A percentile compares a stretch with the other conserved stretches of the same genome.
Conservation (phyloP, 2,888 invertebrate genomes). For the Drosophila paucipuncta region DNA sequence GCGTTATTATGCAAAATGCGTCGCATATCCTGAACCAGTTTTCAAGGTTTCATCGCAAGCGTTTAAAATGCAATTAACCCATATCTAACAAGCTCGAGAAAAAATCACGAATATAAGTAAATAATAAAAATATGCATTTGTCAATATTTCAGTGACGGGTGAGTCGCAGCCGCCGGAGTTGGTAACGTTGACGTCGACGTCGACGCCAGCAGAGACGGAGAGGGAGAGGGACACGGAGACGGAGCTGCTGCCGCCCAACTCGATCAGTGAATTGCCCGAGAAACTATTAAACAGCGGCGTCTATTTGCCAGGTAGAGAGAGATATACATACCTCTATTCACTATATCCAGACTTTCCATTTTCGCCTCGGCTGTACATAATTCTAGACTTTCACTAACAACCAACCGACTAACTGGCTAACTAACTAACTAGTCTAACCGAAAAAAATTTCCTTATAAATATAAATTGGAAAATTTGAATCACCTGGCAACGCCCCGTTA, state of each 20-base stretch:
- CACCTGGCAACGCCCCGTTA: slow-evolving; percentile 63
- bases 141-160: slow-evolving; percentile 35
- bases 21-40: slow-evolving; percentile 68
- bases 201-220: slow-evolving; percentile 39
- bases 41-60: slow-evolving; percentile 71
- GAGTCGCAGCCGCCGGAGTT: slow-evolving; percentile 58
- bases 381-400: slow-evolving; percentile 74
- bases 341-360: slow-evolving; percentile 69
- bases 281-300: slow-evolving; percentile 89
- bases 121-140: slow-evolving; percentile 31
- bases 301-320: slow-evolving; percentile 88
- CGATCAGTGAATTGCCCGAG: slow-evolving; percentile 89
- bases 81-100: slow-evolving; percentile 40
- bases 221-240: slow-evolving; percentile 71
- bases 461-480: slow-evolving; percentile 67
- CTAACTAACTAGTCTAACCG: slow-evolving; percentile 24
- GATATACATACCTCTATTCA: neutral
- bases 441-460: slow-evolving; percentile 68
- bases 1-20: slow-evolving; percentile 73
- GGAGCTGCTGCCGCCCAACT: slow-evolving; percentile 87
- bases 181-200: slow-evolving; percentile 37
- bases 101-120: slow-evolving; percentile 17
- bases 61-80: slow-evolving; percentile 78
- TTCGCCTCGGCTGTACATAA: slow-evolving; percentile 53
- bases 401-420: slow-evolving; percentile 3